Evolutionary conservation across 2,888 invertebrate species (phyloP), one percentile per base, ranked within the genome.

Genomic region (Diadegma fenestrale): DNA sequence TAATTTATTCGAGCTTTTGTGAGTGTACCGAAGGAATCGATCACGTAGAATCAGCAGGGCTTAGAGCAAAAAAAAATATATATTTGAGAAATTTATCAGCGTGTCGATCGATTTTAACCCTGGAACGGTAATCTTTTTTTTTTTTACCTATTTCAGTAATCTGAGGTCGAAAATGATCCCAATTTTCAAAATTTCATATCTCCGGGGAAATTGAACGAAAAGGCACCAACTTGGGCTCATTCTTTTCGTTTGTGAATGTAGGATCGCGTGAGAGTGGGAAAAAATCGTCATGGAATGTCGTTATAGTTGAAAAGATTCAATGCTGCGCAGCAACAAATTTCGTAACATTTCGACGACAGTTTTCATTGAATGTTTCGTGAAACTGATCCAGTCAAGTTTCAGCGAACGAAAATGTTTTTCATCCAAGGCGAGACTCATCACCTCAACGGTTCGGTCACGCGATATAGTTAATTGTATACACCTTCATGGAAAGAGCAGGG

Each of bases 391-490:
- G 14, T 12, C 5, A 58, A 58, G 30, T 30, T 69, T 17, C 30
- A 45, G 0, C 10, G 26, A 22, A 48, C 4, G 7, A 30, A 45
- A 48, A 6, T 45, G 10, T 48, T 58, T 58, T 58, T 26, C 0
- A 30, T 72, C 41, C 7, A 58, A 72, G 41, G 58, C 30, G 58
- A 22, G 22, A 33, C 30, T 54, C 4, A 22, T 64, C 19, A 14
- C 43, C 17, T 37, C 54, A 33, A 51, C 54, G 75, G 64, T 10
- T 17, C 8, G 17, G 80, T 76, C 76, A 66, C 80, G 80, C 69
- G 71, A 84, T 58, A 12, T 58, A 12, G 54, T 77, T 63, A 80
- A 80, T 76, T 26, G 51, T 22, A 58, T 17, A 69, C 26, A 41
- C 33, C 8, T 30, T 19, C 33, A 33, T n/a, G 8, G 48, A 19